These are phyloP conservation scores for Acheta domesticus DNA, from an alignment of 2,888 invertebrate species.

Conservation along the genomic window DNA sequence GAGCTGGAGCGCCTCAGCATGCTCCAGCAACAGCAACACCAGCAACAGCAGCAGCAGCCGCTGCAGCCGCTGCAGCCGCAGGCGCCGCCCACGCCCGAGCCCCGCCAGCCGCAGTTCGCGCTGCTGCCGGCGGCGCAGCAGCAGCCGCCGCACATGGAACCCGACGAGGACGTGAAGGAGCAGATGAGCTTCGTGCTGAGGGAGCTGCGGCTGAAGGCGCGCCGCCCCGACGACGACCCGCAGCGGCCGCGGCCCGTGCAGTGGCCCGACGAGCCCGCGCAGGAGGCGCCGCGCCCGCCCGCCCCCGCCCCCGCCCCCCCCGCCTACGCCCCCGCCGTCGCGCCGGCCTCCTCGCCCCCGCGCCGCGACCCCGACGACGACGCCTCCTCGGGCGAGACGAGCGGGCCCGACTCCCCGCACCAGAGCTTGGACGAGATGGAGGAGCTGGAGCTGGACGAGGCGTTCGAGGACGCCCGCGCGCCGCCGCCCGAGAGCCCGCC, in stretches of 20 bases:
- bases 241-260: not conserved
- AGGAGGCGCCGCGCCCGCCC: conserved; percentile 36
- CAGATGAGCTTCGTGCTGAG: conserved; percentile 75
- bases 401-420: conserved; percentile 82
- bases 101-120: not conserved
- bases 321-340: not conserved
- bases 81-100: not conserved
- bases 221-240: conserved; percentile 46
- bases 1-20: conserved; percentile 76
- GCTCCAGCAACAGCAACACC: conserved; percentile 54
- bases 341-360: not conserved
- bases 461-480: conserved; percentile 26
- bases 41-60: conserved; percentile 43
- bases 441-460: conserved; percentile 52
- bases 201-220: conserved; percentile 70
- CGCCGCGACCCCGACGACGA: conserved; percentile 43
- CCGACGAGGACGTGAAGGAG: conserved; percentile 68
- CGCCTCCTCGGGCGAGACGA: conserved; percentile 79
- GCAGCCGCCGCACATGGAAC: conserved; percentile 50
- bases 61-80: too few relatives aligned
- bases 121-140: not conserved
- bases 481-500: conserved; percentile 40
- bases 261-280: conserved; percentile 33
- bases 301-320: not conserved
- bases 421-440: conserved; percentile 72